Conservation (phyloP, 2,888 invertebrate genomes). For the Trichacis sp. region DNA sequence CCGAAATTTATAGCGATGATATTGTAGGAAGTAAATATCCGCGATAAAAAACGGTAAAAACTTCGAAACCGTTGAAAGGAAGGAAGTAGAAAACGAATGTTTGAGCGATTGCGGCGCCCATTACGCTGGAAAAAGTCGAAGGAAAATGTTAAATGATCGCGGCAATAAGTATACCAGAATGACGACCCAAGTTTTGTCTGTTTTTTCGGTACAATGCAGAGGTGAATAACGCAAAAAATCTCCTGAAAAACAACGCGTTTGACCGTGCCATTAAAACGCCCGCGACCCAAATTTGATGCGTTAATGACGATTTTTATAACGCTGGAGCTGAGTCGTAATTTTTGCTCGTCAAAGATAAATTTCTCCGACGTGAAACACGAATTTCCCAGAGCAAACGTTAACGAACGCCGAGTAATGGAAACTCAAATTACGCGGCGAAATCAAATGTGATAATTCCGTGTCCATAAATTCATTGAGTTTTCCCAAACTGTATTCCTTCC, state of each 20-base stretch:
- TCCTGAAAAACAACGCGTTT: conserved; percentile 40
- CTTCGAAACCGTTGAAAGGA: conserved; percentile 3
- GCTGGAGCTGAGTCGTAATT: not conserved
- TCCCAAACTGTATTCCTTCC: not conserved
- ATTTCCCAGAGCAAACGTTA: not conserved
- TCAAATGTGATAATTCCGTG: not conserved
- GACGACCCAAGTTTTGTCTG: conserved; percentile 37
- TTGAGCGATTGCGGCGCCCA: conserved; percentile 38
- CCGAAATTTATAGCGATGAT: too few relatives aligned
- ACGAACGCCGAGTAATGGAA: not conserved
- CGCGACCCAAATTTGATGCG: too few relatives aligned
- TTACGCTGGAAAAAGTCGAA: conserved; percentile 29
- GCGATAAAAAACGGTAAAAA: too few relatives aligned
- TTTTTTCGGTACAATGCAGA: too few relatives aligned
- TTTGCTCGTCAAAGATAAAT: not conserved
- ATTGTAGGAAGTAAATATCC: too few relatives aligned
- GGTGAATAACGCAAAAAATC: too few relatives aligned
- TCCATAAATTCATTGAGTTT: conserved; percentile 2
- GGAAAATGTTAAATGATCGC: conserved; percentile 42
- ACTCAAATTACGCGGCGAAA: not conserved
- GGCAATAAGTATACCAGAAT: conserved; percentile 41
- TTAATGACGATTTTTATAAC: too few relatives aligned
- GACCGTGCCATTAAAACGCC: conserved; percentile 10
- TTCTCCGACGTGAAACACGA: not conserved
- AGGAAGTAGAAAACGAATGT: conserved; percentile 26